These are phyloP conservation scores for Chamaetylas fuelleborni DNA, from an alignment of 2,113 vertebrate species.

Conservation along the genomic window DNA sequence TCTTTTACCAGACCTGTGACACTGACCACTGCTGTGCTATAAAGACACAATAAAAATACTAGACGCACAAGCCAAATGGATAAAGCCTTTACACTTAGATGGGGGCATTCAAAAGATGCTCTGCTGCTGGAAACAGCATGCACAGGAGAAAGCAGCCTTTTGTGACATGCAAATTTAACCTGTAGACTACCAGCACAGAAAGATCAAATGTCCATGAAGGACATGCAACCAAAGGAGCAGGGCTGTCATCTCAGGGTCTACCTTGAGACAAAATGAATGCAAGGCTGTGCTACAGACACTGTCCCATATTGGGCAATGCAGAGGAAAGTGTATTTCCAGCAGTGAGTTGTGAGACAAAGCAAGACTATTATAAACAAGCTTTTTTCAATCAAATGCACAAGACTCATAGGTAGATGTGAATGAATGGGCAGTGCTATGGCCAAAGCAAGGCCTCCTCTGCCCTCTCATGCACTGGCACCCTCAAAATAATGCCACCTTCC, in stretches of 20 bases:
- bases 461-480: not conserved
- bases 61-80: not conserved
- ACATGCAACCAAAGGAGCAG: not conserved
- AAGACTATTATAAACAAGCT: not conserved
- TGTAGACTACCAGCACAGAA: not conserved
- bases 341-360: not conserved
- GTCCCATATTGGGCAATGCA: not conserved
- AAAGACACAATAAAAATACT: not conserved
- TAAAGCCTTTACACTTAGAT: not conserved
- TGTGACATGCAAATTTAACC: not conserved
- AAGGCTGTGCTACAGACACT: accelerated
- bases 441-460: not conserved
- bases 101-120: not conserved
- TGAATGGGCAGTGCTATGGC: not conserved
- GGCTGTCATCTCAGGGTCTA: not conserved
- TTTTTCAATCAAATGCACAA: not conserved
- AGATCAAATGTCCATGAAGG: not conserved
- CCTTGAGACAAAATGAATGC: accelerated
- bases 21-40: not conserved
- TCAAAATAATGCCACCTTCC: not conserved
- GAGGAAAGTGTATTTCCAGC: not conserved
- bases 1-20: not conserved
- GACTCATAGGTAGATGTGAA: not conserved
- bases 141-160: not conserved
- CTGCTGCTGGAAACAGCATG: not conserved